Evolutionary conservation across 2,113 vertebrate genomes (phyloP), one percentile per base, ranked within the genome.

Genomic region (Elaphurus davidianus): DNA sequence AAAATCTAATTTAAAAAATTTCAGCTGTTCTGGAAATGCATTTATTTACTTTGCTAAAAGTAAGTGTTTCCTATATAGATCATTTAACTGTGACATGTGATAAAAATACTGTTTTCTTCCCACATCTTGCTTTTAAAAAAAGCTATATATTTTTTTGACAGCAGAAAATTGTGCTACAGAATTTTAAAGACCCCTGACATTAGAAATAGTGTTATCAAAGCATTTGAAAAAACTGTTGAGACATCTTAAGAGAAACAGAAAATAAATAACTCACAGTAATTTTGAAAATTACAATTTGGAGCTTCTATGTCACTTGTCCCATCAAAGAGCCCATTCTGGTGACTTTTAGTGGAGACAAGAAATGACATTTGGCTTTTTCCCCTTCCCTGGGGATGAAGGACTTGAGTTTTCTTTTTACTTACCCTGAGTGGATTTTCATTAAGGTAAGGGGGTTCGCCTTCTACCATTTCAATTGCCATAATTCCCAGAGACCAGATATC

Each of bases 391-490:
- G 57, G 36, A 90, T 8, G 10, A 76, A 36, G 47, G 21, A 92
- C 33, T 45, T 84, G 82, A 36, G 8, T 71, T 90, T 40, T 60
- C 78, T 81, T 87, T 90, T 92, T 84, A 98, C 98, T 99, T 99
- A 99, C 99, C 99, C 99, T 99, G 99, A 99, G 99, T 97, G 99
- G 99, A 99, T 99, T 99, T 99, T 99, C 99, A 79, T 99, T 99
- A 99, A 99, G 99, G 98, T 99, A 99, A 40, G 99, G 99, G 4
- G 99, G 99, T 98, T 99, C 99, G 98, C 99, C 99, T 99, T 99
- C 99, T 98, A 99, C 99, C 99, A 99, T 99, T 99, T 99, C 99
- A 98, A 99, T 99, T 86, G 99, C 99, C 99, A 99, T 99, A 98
- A 99, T 99, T 93, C 99, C 99, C 97, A 99, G 98, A 57, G 99